A percentile compares a stretch with the other conserved stretches of the same genome.
Conservation (phyloP, 1,140 invertebrate species). For the Pseudobourletiella spinata region DNA sequence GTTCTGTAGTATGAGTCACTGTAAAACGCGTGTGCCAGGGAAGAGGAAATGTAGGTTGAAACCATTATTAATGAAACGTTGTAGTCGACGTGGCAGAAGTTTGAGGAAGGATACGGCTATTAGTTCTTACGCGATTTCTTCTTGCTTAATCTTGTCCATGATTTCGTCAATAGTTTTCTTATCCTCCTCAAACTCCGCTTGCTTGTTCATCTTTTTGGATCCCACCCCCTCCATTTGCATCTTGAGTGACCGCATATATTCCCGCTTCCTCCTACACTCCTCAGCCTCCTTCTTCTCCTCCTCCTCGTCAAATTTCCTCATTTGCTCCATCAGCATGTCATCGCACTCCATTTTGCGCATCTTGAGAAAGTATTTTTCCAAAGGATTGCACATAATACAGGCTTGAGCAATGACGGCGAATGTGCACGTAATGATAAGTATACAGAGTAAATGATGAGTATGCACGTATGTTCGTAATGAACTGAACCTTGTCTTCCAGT, state of each 20-base stretch:
- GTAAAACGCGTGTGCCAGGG: too few species aligned
- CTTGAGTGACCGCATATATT: constrained; percentile 22
- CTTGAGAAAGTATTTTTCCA: too few species aligned
- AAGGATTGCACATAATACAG: too few species aligned
- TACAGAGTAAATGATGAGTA: neutral
- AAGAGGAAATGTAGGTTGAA: too few species aligned
- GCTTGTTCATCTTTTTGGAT: constrained; percentile 25
- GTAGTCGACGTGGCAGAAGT: too few species aligned
- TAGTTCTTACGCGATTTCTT: constrained; percentile 32
- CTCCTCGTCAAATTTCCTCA: constrained; percentile 18
- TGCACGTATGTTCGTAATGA: too few species aligned
- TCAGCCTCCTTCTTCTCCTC: constrained; percentile 15
- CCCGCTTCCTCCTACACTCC: constrained; percentile 12
- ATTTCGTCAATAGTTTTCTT: constrained; percentile 33
- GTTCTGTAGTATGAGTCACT: too few species aligned
- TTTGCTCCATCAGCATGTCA: constrained; percentile 26
- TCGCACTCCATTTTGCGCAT: constrained; percentile 22
- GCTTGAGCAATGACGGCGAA: neutral
- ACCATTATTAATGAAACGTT: too few species aligned
- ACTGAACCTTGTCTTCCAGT: constrained; percentile 31
- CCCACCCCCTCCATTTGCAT: constrained; percentile 22
- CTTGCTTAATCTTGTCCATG: constrained; percentile 24
- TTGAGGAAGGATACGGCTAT: too few species aligned
- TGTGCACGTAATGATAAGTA: neutral
- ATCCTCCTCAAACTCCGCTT: constrained; percentile 24